Evolutionary conservation across 2,797 vertebrate species (phyloP), one percentile per base, ranked within the genome.

Genomic region (Onychomys leucogaster): DNA sequence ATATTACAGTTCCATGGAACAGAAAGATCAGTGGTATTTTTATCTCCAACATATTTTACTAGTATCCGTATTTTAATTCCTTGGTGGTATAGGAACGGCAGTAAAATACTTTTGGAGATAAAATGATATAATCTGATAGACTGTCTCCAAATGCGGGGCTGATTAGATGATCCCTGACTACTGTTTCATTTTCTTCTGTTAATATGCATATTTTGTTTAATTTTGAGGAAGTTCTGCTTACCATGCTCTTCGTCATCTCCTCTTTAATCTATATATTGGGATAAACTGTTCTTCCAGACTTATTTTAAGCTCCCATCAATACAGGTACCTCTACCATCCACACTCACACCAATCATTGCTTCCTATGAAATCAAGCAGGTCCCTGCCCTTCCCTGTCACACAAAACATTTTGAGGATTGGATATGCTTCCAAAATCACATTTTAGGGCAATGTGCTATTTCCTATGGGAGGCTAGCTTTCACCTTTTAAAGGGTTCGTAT

Each of bases 11-110:
- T 77, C 76, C 16, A 16, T 49, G 5, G 41, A 92, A 65, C 19
- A 29, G 73, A 94, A 90, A 59, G 37, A 86, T 46, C 29, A 83
- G 27, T 75, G 73, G 73, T 43, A 43, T 23, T 43, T 2, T 75
- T 43, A 43, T 43, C 41, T 43, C 11, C 73, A 89, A 84, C 77
- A 99, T 99, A 99, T 96, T 96, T 88, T 94, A 73, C 52, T 32
- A n/a, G 6, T 59, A 7, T 75, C 27, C 11, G 11, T 57, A 75
- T 25, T 69, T 93, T 69, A 86, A 75, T 52, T 81, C 19, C 69
- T 80, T 84, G 76, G 75, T 37, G 11, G 37, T 43, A 37, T 29
- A 73, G 71, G 19, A 80, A 80, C 43, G 41, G 41, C 21, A 43
- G 11, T 27, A 52, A 52, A 52, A 52, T 52, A 52, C 37, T 14